Evolutionary conservation across 2,113 vertebrate species (phyloP).

Genomic region (Trogon melanurus): DNA sequence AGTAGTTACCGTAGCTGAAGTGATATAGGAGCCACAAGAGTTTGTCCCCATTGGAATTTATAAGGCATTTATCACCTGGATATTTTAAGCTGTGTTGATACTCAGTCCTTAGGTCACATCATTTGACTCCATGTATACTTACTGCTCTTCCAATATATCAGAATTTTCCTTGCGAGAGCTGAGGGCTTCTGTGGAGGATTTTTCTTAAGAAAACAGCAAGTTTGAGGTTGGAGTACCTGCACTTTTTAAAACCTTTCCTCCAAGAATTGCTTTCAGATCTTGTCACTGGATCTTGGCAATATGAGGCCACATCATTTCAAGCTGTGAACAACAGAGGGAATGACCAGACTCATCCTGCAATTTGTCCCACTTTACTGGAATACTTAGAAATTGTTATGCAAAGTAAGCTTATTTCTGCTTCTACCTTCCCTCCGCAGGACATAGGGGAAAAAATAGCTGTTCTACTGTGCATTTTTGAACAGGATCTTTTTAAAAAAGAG

Average conservation of each 20-base stretch:
- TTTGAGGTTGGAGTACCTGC: background rate
- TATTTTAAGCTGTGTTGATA: background rate
- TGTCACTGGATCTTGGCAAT: background rate
- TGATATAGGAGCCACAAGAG: background rate
- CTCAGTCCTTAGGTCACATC: background rate
- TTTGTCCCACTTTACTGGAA: slow-evolving; percentile 35
- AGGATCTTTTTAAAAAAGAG: background rate
- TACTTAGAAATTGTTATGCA: background rate
- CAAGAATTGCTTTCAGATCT: background rate
- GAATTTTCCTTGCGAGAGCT: background rate
- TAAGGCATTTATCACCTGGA: background rate
- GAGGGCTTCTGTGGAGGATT: background rate
- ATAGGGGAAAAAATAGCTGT: background rate
- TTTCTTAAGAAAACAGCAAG: background rate
- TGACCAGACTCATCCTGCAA: slow-evolving; percentile 1
- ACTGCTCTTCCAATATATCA: background rate
- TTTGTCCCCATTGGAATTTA: background rate
- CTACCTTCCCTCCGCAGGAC: background rate
- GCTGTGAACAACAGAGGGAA: background rate
- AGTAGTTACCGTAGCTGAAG: background rate
- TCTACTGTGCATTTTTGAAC: background rate
- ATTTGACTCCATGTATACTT: background rate
- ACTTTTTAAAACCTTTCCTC: background rate
- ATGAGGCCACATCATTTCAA: slow-evolving; percentile 40
- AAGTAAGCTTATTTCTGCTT: slow-evolving; percentile 22